Base-by-base conservation (phyloP, 2,113 vertebrate genomes). In the Uria aalge region DNA sequence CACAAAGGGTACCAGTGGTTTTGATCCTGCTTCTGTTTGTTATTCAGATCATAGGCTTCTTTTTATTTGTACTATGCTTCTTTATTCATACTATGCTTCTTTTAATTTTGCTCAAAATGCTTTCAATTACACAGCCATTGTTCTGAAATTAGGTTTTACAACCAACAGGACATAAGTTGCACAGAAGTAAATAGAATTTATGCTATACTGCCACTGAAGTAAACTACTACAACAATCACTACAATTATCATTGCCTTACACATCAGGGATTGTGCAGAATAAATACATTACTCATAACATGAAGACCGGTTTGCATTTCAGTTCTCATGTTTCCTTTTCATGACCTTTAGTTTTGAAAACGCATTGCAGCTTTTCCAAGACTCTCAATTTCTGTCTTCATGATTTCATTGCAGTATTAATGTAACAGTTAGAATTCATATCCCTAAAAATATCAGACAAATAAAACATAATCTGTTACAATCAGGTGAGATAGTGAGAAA, bases 381-480 rank as follows among this genome's bases (percentile, higher is more conserved):
- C 74, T 94, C 90, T 87, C 85, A 71, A 53, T 76, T 97, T 86
- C 62, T 40, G 71, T 97, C 95, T 90, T 93, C 81, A 75, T 67
- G 16, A 76, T 88, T 84, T 92, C 63, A 83, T 74, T 96, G 90
- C 90, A 52, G 41, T 73, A 78, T 94, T 85, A 83, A 59, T 0
- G 1, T 64, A 91, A 79, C 52, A 75, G 67, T 64, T 78, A 64
- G 96, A 94, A 76, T 75, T 91, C 78, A 85, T 30, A 93, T 86
- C 72, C 95, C 97, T 98, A 91, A 94, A 98, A 98, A 82, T 45
- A 60, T 52, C 89, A 98, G 88, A 90, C 83, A 91, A 53, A 87
- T 56, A 92, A 93, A 92, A 64, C 68, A 95, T 78, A 87, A 79
- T 75, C 27, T 90, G 82, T 93, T 96, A 94, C n/a, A 90, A 90